Conservation (phyloP, 2,888 invertebrate genomes). For the Caenorhabditis sp. region DNA sequence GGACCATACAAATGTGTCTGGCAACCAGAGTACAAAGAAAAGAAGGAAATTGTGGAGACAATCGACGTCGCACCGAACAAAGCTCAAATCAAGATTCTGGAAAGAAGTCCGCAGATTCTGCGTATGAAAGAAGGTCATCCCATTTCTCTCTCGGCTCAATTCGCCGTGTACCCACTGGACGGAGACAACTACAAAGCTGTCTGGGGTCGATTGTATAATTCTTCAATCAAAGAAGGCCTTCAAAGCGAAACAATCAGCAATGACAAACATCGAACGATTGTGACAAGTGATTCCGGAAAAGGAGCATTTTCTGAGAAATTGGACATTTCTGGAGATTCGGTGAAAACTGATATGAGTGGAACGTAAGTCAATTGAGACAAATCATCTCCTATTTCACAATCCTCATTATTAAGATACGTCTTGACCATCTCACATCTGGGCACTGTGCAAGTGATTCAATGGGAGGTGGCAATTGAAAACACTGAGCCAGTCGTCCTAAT, state of each 20-base stretch:
- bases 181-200: slow-evolving; percentile 40
- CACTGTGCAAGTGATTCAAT: slow-evolving; percentile 57
- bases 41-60: neutral
- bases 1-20: slow-evolving; percentile 51
- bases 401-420: slow-evolving; percentile 49
- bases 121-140: slow-evolving; percentile 10
- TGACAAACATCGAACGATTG: slow-evolving; percentile 10
- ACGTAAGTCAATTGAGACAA: slow-evolving; percentile 26
- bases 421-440: slow-evolving; percentile 47
- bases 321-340: slow-evolving; percentile 5
- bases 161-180: slow-evolving; percentile 32
- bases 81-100: slow-evolving; percentile 49
- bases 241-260: slow-evolving; percentile 39
- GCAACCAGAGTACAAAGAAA: slow-evolving; percentile 19
- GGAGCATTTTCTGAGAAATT: slow-evolving; percentile 26
- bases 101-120: slow-evolving; percentile 19
- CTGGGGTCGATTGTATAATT: slow-evolving; percentile 58
- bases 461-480: slow-evolving; percentile 60
- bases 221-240: slow-evolving; percentile 25
- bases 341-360: slow-evolving; percentile 53
- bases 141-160: slow-evolving; percentile 11
- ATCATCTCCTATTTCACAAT: neutral
- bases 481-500: slow-evolving; percentile 49
- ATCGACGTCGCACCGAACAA: slow-evolving; percentile 51
- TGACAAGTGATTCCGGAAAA: neutral